These are phyloP conservation scores for Exaiptasia diaphana DNA, from an alignment of 64 coral and sea anemone genomes.

Conservation along the genomic window DNA sequence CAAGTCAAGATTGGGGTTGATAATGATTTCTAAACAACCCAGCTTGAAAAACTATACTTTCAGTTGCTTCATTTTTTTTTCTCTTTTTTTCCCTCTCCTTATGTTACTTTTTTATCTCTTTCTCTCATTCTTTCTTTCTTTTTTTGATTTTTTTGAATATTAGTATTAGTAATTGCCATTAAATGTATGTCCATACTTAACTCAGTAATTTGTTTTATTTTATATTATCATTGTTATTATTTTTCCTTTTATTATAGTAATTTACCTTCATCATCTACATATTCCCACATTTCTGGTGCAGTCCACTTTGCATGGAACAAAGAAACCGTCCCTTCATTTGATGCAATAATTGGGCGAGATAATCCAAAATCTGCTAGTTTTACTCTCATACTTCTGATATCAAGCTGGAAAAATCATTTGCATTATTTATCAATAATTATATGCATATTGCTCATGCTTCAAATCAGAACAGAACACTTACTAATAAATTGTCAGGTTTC, in stretches of 20 bases:
- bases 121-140: too few relatives aligned
- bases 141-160: too few relatives aligned
- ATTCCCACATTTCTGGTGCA: constrained; percentile 72
- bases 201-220: not conserved
- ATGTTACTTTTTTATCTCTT: too few relatives aligned
- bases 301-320: constrained; percentile 77
- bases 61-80: too few relatives aligned
- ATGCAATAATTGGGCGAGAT: constrained; percentile 38
- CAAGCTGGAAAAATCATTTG: constrained; percentile 37
- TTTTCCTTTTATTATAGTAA: not conserved
- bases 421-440: too few relatives aligned
- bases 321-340: constrained; percentile 15
- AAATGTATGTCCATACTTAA: not conserved
- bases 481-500: constrained; percentile 97
- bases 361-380: constrained; percentile 96
- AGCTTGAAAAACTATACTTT: too few relatives aligned
- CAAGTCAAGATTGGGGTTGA: too few relatives aligned
- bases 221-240: not conserved
- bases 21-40: too few relatives aligned
- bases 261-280: not conserved
- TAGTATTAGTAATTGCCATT: too few relatives aligned
- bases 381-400: constrained; percentile 72
- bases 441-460: not conserved
- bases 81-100: too few relatives aligned
- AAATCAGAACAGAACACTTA: constrained; percentile 1